A percentile compares a stretch with the other conserved stretches of the same genome.
These are phyloP conservation scores for Lithosia quadra DNA, from an alignment of 2,888 invertebrate genomes.

Conservation along the genomic window DNA sequence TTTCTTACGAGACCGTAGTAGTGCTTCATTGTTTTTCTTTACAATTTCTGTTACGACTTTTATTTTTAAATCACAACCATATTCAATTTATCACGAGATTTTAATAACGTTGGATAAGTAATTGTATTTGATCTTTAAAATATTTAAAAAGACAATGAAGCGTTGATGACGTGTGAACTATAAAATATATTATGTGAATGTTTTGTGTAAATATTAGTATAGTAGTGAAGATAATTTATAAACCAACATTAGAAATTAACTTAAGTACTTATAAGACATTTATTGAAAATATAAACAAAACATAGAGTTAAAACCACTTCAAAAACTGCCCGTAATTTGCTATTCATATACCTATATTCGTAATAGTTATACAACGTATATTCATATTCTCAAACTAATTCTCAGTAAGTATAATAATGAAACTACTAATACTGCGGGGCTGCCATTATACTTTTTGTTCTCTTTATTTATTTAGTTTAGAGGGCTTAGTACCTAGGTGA, in stretches of 20 bases:
- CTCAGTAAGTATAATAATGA: too few relatives aligned
- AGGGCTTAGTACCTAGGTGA: too few relatives aligned
- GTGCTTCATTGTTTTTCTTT: not conserved
- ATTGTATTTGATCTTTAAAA: not conserved
- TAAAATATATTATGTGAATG: not conserved
- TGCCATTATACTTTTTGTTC: too few relatives aligned
- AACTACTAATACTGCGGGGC: too few relatives aligned
- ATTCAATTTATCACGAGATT: not conserved
- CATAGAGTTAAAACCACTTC: not conserved
- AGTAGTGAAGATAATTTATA: not conserved
- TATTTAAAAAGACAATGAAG: not conserved
- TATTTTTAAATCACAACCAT: not conserved
- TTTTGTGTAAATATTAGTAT: conserved; percentile 2
- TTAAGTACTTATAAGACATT: not conserved
- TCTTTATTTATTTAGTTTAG: too few relatives aligned
- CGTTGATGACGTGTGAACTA: not conserved
- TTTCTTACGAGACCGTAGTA: not conserved
- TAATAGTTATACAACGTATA: not conserved
- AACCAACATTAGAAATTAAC: not conserved
- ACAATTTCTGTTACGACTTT: not conserved
- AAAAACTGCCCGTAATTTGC: conserved; percentile 2
- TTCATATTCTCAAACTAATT: too few relatives aligned
- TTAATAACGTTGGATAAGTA: not conserved
- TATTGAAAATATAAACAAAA: not conserved
- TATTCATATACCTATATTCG: not conserved